These are phyloP conservation scores for Cricetomys ansorgei DNA, from an alignment of 2,113 vertebrate species.

Conservation along the genomic window DNA sequence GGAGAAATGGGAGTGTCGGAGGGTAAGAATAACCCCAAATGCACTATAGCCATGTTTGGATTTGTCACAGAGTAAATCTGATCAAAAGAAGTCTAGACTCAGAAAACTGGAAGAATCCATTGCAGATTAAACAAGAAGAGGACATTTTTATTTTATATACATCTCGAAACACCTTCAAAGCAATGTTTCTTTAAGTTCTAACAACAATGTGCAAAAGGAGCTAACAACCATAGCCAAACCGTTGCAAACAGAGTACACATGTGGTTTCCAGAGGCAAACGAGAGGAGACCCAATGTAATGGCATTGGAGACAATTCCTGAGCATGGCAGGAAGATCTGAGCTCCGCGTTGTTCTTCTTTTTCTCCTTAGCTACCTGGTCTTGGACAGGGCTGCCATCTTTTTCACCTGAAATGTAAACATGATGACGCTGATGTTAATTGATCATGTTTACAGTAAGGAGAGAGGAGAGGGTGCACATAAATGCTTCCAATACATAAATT, in stretches of 20 bases:
- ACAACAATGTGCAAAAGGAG: neutral
- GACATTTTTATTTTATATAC: slow-evolving; percentile 23
- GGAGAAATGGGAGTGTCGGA: too few relatives aligned
- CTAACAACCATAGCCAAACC: neutral
- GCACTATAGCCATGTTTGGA: too few relatives aligned
- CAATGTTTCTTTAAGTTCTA: neutral
- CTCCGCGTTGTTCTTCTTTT: neutral
- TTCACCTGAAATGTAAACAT: neutral
- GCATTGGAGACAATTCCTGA: neutral
- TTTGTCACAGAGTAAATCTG: neutral
- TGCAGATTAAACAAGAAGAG: neutral
- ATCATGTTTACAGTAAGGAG: neutral
- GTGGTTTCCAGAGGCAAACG: neutral
- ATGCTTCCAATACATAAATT: neutral
- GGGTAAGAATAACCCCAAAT: too few relatives aligned
- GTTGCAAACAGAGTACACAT: neutral
- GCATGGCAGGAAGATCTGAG: neutral
- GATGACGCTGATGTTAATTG: neutral
- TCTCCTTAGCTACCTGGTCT: neutral
- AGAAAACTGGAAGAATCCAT: neutral
- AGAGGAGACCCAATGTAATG: neutral
- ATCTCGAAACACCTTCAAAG: neutral
- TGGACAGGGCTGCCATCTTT: neutral
- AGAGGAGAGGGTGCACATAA: neutral
- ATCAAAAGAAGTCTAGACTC: neutral